Percentiles rank a stretch among this genome's conserved stretches.
Evolutionary conservation across 2,113 vertebrate species (phyloP).

Genomic region (Nothocercus julius): DNA sequence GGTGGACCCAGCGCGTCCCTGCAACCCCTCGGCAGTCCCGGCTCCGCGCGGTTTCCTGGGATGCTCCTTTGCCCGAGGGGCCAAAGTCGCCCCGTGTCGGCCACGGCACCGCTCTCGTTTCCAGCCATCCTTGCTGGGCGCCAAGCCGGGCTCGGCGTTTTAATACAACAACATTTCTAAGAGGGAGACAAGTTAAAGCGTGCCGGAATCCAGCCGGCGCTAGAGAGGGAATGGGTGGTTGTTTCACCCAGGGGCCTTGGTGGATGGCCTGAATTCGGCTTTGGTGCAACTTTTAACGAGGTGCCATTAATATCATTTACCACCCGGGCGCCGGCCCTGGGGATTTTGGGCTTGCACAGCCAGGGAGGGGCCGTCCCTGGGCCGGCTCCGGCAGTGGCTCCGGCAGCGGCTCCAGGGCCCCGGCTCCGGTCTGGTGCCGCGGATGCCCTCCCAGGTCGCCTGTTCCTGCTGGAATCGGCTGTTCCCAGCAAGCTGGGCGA

Average conservation of each 20-base stretch:
- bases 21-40: too few relatives aligned
- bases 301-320: not conserved
- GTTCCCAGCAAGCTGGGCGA: not conserved
- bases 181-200: not conserved
- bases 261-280: not conserved
- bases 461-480: not conserved
- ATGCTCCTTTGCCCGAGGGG: too few relatives aligned
- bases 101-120: not conserved
- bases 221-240: slow-evolving; percentile 32
- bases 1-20: not conserved
- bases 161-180: slow-evolving; percentile 52
- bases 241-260: slow-evolving; percentile 11
- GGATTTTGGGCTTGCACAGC: too few relatives aligned
- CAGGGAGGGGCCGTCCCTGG: too few relatives aligned
- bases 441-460: not conserved
- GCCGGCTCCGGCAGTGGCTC: not conserved
- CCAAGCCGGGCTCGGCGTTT: slow-evolving; percentile 41
- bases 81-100: too few relatives aligned
- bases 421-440: too few relatives aligned
- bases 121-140: slow-evolving; percentile 27
- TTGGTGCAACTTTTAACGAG: not conserved
- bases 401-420: not conserved
- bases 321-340: not conserved
- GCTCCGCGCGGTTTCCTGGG: too few relatives aligned
- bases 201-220: slow-evolving; percentile 49